A percentile compares a stretch with the other conserved stretches of the same genome.
These are phyloP conservation scores for Heloderma charlesbogerti DNA, from an alignment of 2,113 vertebrate species.

Conservation along the genomic window DNA sequence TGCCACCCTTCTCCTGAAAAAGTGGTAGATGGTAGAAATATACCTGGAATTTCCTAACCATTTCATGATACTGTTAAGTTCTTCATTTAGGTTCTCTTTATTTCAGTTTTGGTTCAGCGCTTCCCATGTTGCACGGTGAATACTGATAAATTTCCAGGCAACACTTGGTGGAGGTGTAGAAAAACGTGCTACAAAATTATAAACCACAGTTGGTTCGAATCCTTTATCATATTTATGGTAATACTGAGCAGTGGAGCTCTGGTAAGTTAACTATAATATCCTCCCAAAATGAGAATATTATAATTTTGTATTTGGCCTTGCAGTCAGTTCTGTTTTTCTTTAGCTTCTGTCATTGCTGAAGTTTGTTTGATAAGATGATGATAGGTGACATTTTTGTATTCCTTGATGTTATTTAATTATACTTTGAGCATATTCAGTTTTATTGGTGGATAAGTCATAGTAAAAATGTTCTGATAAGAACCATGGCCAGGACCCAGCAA, in stretches of 20 bases:
- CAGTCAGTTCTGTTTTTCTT: neutral
- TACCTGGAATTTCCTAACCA: neutral
- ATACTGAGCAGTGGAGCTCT: slow-evolving; percentile 91
- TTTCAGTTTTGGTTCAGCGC: slow-evolving; percentile 78
- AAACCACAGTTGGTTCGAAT: slow-evolving; percentile 94
- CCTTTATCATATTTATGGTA: slow-evolving; percentile 96
- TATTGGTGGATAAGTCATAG: neutral
- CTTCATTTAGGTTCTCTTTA: slow-evolving; percentile 33
- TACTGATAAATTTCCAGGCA: slow-evolving; percentile 74
- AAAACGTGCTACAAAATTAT: slow-evolving; percentile 94
- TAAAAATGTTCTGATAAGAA: neutral
- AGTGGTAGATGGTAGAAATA: neutral
- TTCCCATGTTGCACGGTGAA: slow-evolving; percentile 78
- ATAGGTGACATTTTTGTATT: neutral
- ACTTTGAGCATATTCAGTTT: neutral
- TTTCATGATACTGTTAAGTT: neutral
- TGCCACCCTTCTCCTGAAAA: neutral
- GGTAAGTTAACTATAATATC: slow-evolving; percentile 76
- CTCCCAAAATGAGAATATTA: neutral
- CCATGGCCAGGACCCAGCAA: neutral
- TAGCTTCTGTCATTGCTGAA: neutral
- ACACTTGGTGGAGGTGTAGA: slow-evolving; percentile 87
- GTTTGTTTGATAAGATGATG: neutral
- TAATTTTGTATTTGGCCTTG: neutral
- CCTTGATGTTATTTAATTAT: neutral